A percentile compares a stretch with the other conserved stretches of the same genome.
Conservation (phyloP, 2,797 vertebrate genomes). For the Halcyon leucocephala region DNA sequence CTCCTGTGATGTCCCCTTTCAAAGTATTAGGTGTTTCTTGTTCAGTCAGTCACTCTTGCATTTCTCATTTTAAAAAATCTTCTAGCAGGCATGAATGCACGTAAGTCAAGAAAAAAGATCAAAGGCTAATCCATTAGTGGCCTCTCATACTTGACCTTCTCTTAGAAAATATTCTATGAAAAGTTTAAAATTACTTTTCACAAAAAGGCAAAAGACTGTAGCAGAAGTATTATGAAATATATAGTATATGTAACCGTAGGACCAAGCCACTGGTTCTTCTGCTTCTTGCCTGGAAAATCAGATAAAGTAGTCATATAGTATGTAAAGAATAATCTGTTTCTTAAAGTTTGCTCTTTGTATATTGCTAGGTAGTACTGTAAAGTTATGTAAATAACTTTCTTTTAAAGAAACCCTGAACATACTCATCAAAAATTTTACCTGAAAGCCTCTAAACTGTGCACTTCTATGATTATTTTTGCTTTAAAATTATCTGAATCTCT, state of each 20-base stretch:
- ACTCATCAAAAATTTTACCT: neutral
- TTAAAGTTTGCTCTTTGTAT: neutral
- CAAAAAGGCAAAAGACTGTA: neutral
- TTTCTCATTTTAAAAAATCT: neutral
- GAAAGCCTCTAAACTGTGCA: neutral
- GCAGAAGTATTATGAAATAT: neutral
- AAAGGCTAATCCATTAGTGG: conserved; percentile 27
- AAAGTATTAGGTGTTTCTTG: neutral
- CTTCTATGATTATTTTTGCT: neutral
- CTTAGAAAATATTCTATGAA: neutral
- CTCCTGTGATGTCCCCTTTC: neutral
- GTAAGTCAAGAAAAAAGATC: neutral
- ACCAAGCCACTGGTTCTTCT: neutral
- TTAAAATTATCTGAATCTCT: neutral
- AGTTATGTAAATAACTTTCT: neutral
- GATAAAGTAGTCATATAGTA: neutral
- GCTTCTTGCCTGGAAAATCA: neutral
- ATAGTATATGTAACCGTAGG: neutral
- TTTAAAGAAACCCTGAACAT: neutral
- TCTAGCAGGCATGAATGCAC: neutral
- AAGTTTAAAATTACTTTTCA: neutral
- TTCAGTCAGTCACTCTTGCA: neutral
- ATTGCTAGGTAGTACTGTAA: neutral
- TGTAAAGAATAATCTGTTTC: neutral
- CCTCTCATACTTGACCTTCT: conserved; percentile 7